Percentiles rank a stretch among this genome's conserved stretches.
Conservation (phyloP, 23 tunicate species). For the Pegea sp. region DNA sequence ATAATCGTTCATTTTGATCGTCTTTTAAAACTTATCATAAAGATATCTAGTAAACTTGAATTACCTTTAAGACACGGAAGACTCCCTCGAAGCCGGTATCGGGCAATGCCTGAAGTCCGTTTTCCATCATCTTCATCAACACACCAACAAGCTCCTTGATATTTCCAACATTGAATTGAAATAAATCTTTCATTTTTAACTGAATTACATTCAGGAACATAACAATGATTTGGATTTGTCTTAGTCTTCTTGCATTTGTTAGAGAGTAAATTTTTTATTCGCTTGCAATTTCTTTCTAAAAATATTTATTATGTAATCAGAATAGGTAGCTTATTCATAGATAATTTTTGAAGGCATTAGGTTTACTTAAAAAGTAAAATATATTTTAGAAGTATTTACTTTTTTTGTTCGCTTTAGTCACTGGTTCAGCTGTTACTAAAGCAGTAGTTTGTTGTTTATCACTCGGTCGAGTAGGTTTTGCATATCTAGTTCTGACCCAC, state of each 20-base stretch:
- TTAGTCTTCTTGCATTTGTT: conserved; percentile 6
- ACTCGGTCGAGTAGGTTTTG: conserved; percentile 1
- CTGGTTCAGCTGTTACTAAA: conserved; percentile 5
- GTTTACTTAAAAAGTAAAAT: no score
- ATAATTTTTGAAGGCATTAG: no score
- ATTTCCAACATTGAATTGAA: conserved; percentile 48
- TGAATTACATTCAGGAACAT: conserved; percentile 32
- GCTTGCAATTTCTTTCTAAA: no score
- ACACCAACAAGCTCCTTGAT: conserved; percentile 47
- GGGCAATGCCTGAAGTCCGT: conserved; percentile 6
- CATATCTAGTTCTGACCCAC: conserved; percentile 21
- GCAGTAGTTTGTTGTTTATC: background rate
- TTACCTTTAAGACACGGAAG: conserved; percentile 30
- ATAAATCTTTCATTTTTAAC: conserved; percentile 8
- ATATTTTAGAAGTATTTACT: no score
- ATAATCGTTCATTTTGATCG: no score
- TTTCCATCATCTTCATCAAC: conserved; percentile 22
- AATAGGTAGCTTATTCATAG: no score
- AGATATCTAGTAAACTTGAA: background rate
- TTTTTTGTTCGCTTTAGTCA: conserved; percentile 7
- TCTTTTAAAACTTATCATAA: no score
- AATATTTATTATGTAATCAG: no score
- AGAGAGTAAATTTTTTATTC: no score
- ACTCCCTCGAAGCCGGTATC: conserved; percentile 3
- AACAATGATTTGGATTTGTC: conserved; percentile 7